Evolutionary conservation across 2,888 invertebrate genomes (phyloP), one percentile per base, ranked within the genome.

Genomic region (Thera britannica): DNA sequence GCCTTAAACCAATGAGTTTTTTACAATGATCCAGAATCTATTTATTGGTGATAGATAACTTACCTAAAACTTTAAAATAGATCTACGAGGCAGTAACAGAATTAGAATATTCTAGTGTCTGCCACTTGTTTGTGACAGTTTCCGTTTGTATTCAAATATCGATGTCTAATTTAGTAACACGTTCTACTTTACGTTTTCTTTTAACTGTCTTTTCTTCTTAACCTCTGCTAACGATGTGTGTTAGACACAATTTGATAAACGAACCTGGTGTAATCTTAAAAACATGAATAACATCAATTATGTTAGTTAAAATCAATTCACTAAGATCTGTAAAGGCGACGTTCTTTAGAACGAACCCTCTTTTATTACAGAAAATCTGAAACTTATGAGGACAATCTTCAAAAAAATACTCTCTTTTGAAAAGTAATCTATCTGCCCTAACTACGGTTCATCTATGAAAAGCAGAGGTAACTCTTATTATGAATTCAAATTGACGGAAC

Each of bases 81-180:
- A 51, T 38, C 48, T 34, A 69, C n/a, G 60, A 44, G 46, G 41
- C 63, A 36, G 11, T 6, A 59, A 52, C 59, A 62, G 36, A 70
- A 65, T 67, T 64, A 67, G 67, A 70, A 49, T 64, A 70, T 62
- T 70, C 48, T 64, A 58, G 58, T 65, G 65, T 65, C 62, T 58
- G 62, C 69, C 65, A 66, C 69, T 70, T 63, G 66, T 54, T 60
- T 60, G 59, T 59, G 59, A 41, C 65, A 48, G 65, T 59, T 70
- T 70, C 67, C 67, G 70, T 62, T 67, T 62, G 48, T 65, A 70
- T 67, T 70, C 59, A 59, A 56, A 62, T 67, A 67, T 67, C 58
- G 62, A 67, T 56, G 23, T 62, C 61, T 65, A 64, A 70, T 61
- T 70, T 58, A 55, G 65, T 69, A 57, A 60, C 62, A 59, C 59